Conservation (phyloP, 2,797 vertebrate genomes). For the Lateolabrax maculatus region DNA sequence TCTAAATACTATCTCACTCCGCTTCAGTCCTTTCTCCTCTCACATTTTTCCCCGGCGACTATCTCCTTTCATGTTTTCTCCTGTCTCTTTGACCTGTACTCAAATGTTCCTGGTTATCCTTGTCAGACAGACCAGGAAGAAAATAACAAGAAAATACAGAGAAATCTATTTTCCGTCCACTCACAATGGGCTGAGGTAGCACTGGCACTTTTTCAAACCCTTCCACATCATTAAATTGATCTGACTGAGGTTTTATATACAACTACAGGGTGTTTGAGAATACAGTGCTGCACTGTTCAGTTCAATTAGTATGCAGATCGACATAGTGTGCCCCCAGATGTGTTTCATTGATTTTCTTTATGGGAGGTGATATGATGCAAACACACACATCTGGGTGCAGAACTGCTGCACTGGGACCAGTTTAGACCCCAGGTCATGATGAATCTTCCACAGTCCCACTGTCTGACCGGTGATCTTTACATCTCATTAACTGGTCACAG, state of each 20-base stretch:
- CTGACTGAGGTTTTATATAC: neutral
- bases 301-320: constrained; percentile 39
- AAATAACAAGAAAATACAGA: neutral
- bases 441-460: neutral
- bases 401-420: constrained; percentile 15
- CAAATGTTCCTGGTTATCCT: neutral
- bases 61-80: constrained; percentile 5
- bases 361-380: constrained; percentile 9
- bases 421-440: neutral
- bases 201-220: neutral
- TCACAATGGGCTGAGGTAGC: neutral
- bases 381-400: neutral
- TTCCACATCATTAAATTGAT: constrained; percentile 3
- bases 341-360: constrained; percentile 26
- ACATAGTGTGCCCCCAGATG: neutral
- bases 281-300: neutral
- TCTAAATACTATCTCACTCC: constrained; percentile 29
- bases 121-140: neutral
- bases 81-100: constrained; percentile 2
- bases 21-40: neutral
- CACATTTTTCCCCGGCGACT: neutral
- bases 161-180: neutral
- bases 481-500: neutral
- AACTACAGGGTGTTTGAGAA: neutral
- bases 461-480: neutral